Base-by-base conservation (phyloP, 30 jellyfish, hydroid and myxozoan species). In the Aurelia sp. region DNA sequence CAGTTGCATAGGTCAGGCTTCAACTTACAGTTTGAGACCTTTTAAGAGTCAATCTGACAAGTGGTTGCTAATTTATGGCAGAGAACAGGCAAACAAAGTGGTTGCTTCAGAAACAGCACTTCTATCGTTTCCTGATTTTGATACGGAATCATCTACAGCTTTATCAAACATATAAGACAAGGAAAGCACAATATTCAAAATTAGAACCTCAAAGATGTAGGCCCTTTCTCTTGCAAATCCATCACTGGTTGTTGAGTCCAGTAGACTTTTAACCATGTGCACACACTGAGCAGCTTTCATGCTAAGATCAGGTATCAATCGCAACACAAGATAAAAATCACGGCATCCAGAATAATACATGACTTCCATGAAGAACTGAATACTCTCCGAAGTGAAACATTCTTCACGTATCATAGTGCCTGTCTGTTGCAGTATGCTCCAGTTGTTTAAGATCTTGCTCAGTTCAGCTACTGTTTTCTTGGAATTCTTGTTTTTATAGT, bases 231-330 rank as follows among this genome's bases (percentile, higher is more conserved):
- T 69, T 3, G 81, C 73, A 62, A 69, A 82, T 19, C 85, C 91
- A 50, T 68, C 73, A 47, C 91, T 70, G 37, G 40, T 71, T 21
- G 73, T 82, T 22, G 85, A 31, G 50, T 82, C 91, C 33, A 82
- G 81, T 62, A 82, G 71, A 18, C 35, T 11, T 61, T 70, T 74
- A 15, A 74, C 91, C 85, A 69, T 52, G 21, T 74, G 91, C 31
- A 82, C 71, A 55, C 95, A 85, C 44, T 85, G 79, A 9, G 87
- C 95, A 41, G 95, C 95, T 66, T 85, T 85, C 89, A 85, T 74
- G 78, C 95, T 74, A 62, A 85, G 41, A 50, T 85, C 95, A 12
- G 95, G 95, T 11, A 85, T 85, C 58, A 85, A 72, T 18, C 95
- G 82, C 61, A 85, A 84, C 3, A 85, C 88, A 15, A 78, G 80